Evolutionary conservation across 1,140 invertebrate species (phyloP), one percentile per base, ranked within the genome.

Genomic region (Lepidurus arcticus): DNA sequence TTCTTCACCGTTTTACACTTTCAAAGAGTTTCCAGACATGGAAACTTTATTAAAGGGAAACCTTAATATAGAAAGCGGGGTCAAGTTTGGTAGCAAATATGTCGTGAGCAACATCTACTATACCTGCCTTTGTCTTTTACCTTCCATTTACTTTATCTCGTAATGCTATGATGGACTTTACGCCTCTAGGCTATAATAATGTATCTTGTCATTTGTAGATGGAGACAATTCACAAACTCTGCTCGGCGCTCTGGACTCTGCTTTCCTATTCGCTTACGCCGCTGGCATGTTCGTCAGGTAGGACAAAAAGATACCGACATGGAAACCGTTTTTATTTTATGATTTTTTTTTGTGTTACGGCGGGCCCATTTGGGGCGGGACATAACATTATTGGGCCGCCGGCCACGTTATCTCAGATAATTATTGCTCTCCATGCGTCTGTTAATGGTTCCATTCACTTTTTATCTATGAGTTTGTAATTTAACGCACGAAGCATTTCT

Each of bases 231-330:
- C 93, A 5, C 88, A 91, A 78, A 89, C 91, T n/a, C 85, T 98
- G 21, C 88, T 98, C 42, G 96, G 95, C 11, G 89, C 90, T 8
- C 85, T 99, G 79, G 97, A 99, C 83, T 95, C 94, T 0, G 90
- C 94, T 7, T 99, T 97, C 86, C 87, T 98, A 1, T 95, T 98
- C 85, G 88, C 92, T 0, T 99, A 99, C 85, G 96, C 96, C 0
- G 87, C 90, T 80, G 92, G 94, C 75, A 98, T 98, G 96, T 98
- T 98, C 86, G 73, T 94, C 87, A 86, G 92, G 93, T 94, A 84
- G 47, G 10, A 42, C 4, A 74, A 74, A 44, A 16, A 21, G 7
- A 75, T n/a, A n/a, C 7, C 10, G 7, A 26, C 11, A 78, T 73
- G 73, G 42, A n/a, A 73, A 43, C 44, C 65, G 21, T 75, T 73